Percentiles rank a stretch among this genome's conserved stretches.
These are phyloP conservation scores for Drosophila setosimentum DNA, from an alignment of 2,888 invertebrate genomes.

Conservation along the genomic window DNA sequence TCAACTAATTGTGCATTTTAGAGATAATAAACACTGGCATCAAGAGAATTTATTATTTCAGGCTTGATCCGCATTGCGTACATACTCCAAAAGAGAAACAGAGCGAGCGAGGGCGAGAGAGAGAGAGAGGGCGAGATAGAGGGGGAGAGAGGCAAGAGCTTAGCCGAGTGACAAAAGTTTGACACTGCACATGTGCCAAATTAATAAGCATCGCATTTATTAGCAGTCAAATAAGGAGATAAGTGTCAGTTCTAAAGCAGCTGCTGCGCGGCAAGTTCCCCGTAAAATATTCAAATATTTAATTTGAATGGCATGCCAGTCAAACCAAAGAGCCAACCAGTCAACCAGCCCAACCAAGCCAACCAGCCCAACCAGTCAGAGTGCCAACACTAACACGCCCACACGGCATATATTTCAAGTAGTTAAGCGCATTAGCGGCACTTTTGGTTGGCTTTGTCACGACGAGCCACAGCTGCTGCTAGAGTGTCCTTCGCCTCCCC, in stretches of 20 bases:
- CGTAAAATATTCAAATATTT: slow-evolving; percentile 70
- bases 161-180: slow-evolving; percentile 67
- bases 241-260: slow-evolving; percentile 76
- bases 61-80: slow-evolving; percentile 58
- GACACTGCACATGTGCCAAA: slow-evolving; percentile 48
- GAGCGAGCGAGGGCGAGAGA: not conserved
- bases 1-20: slow-evolving; percentile 79
- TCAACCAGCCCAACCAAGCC: slow-evolving; percentile 6
- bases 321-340: slow-evolving; percentile 28
- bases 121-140: not conserved
- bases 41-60: slow-evolving; percentile 75
- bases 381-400: slow-evolving; percentile 19
- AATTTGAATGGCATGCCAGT: slow-evolving; percentile 61
- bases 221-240: slow-evolving; percentile 79
- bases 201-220: slow-evolving; percentile 78
- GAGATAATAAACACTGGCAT: slow-evolving; percentile 73
- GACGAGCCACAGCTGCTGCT: slow-evolving; percentile 14
- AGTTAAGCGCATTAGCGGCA: slow-evolving; percentile 79
- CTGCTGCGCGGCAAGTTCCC: slow-evolving; percentile 27
- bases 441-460: slow-evolving; percentile 71
- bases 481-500: slow-evolving; percentile 21
- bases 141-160: slow-evolving; percentile 2
- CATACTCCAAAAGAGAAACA: too few species aligned
- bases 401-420: slow-evolving; percentile 76
- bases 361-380: slow-evolving; percentile 4